A percentile compares a stretch with the other conserved stretches of the same genome.
Conservation (phyloP, 2,888 invertebrate genomes). For the Cheilosia pagana region DNA sequence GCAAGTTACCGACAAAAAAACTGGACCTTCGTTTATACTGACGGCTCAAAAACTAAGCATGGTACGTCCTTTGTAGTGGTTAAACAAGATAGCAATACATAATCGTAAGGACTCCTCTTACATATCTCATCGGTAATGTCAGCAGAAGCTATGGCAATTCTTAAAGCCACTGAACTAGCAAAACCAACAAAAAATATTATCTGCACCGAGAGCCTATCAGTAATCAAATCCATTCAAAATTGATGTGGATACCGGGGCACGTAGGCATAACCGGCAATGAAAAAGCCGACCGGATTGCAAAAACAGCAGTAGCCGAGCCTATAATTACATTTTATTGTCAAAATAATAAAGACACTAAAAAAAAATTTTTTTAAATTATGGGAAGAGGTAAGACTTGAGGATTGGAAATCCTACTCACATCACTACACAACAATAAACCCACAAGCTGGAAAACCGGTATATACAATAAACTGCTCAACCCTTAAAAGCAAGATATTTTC, state of each 20-base stretch:
- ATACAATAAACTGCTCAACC: background rate
- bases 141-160: background rate
- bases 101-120: background rate
- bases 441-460: background rate
- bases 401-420: background rate
- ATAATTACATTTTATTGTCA: background rate
- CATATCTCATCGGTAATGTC: background rate
- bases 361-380: background rate
- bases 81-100: background rate
- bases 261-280: conserved; percentile 3
- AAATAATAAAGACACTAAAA: background rate
- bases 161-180: background rate
- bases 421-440: background rate
- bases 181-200: background rate
- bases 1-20: too few relatives aligned
- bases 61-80: background rate
- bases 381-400: background rate
- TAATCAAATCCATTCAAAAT: background rate
- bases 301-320: background rate
- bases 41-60: too few relatives aligned
- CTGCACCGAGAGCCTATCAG: conserved; percentile 5
- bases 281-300: background rate
- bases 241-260: background rate
- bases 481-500: background rate
- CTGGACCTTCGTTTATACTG: too few relatives aligned